Evolutionary conservation across 2,113 vertebrate genomes (phyloP), one percentile per base, ranked within the genome.

Genomic region (Spea multiplicata): DNA sequence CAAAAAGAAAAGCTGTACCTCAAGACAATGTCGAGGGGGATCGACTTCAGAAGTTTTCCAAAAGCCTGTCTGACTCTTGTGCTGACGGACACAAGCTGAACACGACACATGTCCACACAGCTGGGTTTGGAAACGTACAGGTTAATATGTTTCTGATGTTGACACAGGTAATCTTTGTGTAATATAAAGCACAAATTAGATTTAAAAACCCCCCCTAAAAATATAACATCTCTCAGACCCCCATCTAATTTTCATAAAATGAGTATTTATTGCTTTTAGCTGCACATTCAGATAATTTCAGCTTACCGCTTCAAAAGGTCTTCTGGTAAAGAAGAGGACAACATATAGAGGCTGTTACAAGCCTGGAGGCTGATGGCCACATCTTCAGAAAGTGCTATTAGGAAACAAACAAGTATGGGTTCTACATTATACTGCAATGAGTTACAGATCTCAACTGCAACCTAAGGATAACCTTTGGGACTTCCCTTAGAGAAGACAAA

Each of bases 81-180:
- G 16, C 92, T 90, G 0, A 94, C 96, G 48, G 99, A 95, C 6
- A 99, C 95, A 12, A 99, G 82, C 2, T 99, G 97, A 64, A 99
- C 95, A 73, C 95, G 92, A 86, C 96, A 97, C 76, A 98, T 94
- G 72, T 97, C 96, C 71, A 97, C 94, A 90, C 97, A 99, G 82
- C 97, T 99, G 84, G 3, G 61, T 0, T 12, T 78, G 3, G 81
- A 81, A 80, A 76, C 13, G 14, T 17, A 82, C 80, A 50, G 2
- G 30, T 46, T 48, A 6, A 53, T 55, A 71, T 30, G 30, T 30
- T 30, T 30, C 30, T 30, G 30, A 30, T 30, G 30, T 30, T 30
- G 30, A 30, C 30, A 30, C 2, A 30, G 30, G 30, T 30, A 30
- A 30, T 30, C 30, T 30, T 30, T 30, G 30, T 30, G 30, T 30